phyloP scores from a whole-genome alignment of 2,113 vertebrate genomes.

The Genyomyrus donnyi region DNA sequence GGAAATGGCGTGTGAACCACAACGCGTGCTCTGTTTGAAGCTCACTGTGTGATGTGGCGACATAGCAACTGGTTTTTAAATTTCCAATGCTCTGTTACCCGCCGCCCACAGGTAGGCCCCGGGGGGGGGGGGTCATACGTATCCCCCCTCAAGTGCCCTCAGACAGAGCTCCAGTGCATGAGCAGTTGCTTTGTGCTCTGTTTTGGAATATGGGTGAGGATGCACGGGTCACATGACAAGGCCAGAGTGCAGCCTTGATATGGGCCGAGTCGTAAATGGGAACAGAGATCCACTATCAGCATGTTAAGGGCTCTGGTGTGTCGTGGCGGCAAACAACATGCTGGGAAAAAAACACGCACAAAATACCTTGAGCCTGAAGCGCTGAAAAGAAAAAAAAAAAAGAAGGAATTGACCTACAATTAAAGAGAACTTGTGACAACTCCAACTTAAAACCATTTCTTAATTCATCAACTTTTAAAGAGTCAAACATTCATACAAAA shows the following conservation, averaged over 20 bases:
- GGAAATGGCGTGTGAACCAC: background rate
- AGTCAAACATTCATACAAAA: background rate
- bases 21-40: background rate
- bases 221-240: background rate
- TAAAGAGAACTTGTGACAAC: background rate
- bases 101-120: no score
- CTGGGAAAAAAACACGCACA: background rate
- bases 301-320: background rate
- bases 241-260: background rate
- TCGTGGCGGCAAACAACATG: background rate
- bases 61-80: background rate
- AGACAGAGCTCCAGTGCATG: background rate
- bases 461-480: background rate
- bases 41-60: background rate
- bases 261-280: background rate
- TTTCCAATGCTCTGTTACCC: background rate
- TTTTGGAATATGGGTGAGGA: background rate
- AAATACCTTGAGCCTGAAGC: background rate
- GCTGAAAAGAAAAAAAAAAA: background rate
- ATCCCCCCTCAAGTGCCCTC: background rate
- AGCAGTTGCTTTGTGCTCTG: background rate
- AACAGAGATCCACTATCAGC: background rate
- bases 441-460: background rate
- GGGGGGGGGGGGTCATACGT: no score
- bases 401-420: background rate